phyloP scores from a whole-genome alignment of 2,888 invertebrate genomes.

The Ochropleura leucogaster region DNA sequence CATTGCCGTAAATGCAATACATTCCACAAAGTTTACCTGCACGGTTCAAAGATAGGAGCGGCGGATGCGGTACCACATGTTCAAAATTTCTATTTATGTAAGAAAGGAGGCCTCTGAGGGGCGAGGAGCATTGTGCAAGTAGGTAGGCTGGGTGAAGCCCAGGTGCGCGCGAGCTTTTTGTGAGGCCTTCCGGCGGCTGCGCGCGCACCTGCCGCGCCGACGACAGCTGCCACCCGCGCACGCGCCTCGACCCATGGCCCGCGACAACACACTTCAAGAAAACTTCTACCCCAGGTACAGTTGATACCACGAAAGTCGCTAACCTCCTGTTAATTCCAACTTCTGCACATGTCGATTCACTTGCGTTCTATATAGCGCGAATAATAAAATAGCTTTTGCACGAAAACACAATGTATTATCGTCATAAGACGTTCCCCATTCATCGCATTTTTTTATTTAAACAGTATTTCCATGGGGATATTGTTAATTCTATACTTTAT shows the following conservation, averaged over 20 bases:
- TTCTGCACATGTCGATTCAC: conserved; percentile 47
- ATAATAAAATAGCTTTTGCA: conserved; percentile 56
- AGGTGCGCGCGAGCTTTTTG: conserved; percentile 88
- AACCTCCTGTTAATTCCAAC: conserved; percentile 48
- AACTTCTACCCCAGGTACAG: conserved; percentile 41
- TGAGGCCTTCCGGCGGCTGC: conserved; percentile 89
- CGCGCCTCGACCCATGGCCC: conserved; percentile 34
- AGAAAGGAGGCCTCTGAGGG: conserved; percentile 69
- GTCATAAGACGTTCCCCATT: conserved; percentile 52
- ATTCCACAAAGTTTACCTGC: conserved; percentile 60
- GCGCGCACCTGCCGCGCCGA: conserved; percentile 83
- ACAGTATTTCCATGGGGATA: conserved; percentile 47
- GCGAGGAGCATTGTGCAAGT: conserved; percentile 85
- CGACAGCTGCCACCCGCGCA: conserved; percentile 83
- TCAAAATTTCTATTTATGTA: conserved; percentile 76
- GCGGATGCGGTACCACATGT: conserved; percentile 78
- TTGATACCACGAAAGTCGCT: conserved; percentile 47
- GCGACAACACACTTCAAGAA: conserved; percentile 40
- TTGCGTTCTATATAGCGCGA: conserved; percentile 44
- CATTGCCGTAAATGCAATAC: conserved; percentile 37
- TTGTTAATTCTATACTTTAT: conserved; percentile 50
- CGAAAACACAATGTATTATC: conserved; percentile 58
- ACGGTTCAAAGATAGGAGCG: conserved; percentile 48
- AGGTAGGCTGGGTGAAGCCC: conserved; percentile 78
- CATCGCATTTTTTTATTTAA: conserved; percentile 51